Percentiles rank a stretch among this genome's conserved stretches.
Conservation (phyloP, 2,113 vertebrate species). For the Ameiurus melas region DNA sequence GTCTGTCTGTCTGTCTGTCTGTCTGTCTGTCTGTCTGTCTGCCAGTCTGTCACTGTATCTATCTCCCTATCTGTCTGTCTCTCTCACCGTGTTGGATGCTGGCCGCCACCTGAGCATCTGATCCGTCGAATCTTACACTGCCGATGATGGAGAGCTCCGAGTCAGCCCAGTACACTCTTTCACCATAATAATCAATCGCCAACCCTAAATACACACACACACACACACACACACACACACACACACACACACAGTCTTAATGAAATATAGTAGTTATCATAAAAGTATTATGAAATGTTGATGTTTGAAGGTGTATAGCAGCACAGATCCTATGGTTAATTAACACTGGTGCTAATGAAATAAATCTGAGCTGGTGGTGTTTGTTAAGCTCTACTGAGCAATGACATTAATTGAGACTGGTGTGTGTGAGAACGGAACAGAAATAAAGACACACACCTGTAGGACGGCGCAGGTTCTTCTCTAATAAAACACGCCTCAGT, state of each 20-base stretch:
- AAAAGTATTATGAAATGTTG: neutral
- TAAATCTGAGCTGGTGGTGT: neutral
- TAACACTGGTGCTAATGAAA: neutral
- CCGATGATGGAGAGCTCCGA: conserved; percentile 83
- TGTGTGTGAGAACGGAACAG: neutral
- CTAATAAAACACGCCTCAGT: conserved; percentile 79
- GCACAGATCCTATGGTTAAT: neutral
- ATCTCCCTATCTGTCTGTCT: too few species aligned
- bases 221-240: neutral
- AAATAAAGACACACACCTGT: conserved; percentile 70
- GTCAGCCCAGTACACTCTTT: conserved; percentile 87
- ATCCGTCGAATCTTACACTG: conserved; percentile 81
- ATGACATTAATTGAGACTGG: neutral
- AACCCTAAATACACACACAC: conserved; percentile 71
- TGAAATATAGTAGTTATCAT: neutral
- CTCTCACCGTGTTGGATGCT: conserved; percentile 78
- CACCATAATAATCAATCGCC: conserved; percentile 81
- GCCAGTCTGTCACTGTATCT: too few species aligned
- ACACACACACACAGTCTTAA: conserved; percentile 22
- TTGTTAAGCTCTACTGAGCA: neutral
- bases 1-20: too few species aligned
- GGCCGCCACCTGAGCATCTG: conserved; percentile 70
- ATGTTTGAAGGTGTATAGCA: neutral
- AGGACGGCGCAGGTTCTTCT: conserved; percentile 83
- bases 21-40: too few species aligned